A percentile compares a stretch with the other conserved stretches of the same genome.
These are phyloP conservation scores for Orius insidiosus DNA, from an alignment of 1,140 invertebrate species.

Conservation along the genomic window DNA sequence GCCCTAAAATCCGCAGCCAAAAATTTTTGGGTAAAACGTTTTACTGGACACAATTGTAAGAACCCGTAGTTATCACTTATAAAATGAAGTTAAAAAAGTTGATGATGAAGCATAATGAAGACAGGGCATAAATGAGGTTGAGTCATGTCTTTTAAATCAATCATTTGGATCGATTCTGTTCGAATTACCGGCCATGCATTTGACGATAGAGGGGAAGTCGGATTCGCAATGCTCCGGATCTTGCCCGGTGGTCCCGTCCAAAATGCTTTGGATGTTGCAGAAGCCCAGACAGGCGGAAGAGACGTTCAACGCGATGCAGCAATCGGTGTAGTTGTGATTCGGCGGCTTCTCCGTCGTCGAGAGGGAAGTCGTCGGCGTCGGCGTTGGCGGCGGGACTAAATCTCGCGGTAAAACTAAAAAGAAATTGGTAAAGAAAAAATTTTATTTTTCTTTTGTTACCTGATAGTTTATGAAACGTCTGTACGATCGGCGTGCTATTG, in stretches of 20 bases:
- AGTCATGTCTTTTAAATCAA: too few species aligned
- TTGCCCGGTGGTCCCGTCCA: slow-evolving; percentile 56
- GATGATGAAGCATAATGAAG: too few species aligned
- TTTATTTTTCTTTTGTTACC: slow-evolving; percentile 36
- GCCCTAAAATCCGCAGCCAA: too few species aligned
- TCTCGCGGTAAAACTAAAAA: slow-evolving; percentile 36
- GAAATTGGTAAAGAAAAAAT: too few species aligned
- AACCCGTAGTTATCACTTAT: too few species aligned
- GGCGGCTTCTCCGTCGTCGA: slow-evolving; percentile 26
- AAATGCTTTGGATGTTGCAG: slow-evolving; percentile 63
- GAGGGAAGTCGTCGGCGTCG: slow-evolving; percentile 23
- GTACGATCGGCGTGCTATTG: slow-evolving; percentile 55
- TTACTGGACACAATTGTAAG: too few species aligned
- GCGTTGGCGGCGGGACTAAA: slow-evolving; percentile 20
- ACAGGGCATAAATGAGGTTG: too few species aligned
- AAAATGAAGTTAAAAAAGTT: too few species aligned
- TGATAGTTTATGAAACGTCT: slow-evolving; percentile 54
- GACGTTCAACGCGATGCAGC: slow-evolving; percentile 50
- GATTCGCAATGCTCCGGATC: slow-evolving; percentile 59
- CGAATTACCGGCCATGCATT: slow-evolving; percentile 33
- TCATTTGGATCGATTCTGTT: too few species aligned
- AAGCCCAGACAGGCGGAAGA: slow-evolving; percentile 50
- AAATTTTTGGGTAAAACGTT: too few species aligned
- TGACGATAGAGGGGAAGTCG: slow-evolving; percentile 58
- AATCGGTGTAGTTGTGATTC: slow-evolving; percentile 57